Percentiles rank a stretch among this genome's conserved stretches.
phyloP scores from a whole-genome alignment of 2,797 vertebrate genomes.

The Anisognathus igniventris region DNA sequence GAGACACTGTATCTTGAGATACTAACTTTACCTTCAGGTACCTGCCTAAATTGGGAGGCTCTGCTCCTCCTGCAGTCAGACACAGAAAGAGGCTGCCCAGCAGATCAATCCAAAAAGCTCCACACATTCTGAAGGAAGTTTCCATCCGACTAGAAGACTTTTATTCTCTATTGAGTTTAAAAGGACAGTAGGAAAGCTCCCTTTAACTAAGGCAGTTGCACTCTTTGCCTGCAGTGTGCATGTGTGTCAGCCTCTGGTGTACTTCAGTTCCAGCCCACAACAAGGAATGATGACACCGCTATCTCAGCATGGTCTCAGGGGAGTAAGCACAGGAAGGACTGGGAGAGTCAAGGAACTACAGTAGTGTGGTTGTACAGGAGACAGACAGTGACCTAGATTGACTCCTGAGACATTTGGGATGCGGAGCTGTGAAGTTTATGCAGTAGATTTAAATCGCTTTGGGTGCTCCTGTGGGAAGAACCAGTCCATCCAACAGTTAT shows the following conservation, averaged over 20 bases:
- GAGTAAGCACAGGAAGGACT: background rate
- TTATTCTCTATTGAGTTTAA: background rate
- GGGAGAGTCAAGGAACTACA: background rate
- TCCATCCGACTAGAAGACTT: background rate
- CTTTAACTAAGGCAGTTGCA: background rate
- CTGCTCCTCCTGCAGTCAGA: background rate
- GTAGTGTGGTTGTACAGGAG: background rate
- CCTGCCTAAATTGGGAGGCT: background rate
- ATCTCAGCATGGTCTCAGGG: background rate
- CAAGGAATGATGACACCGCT: rapidly evolving
- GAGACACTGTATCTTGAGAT: background rate
- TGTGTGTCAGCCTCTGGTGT: rapidly evolving
- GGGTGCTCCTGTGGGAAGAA: background rate
- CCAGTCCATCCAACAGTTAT: background rate
- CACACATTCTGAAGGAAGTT: background rate
- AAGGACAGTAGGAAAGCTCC: background rate
- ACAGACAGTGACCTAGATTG: background rate
- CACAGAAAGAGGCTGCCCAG: background rate
- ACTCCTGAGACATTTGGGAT: background rate
- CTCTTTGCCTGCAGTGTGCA: background rate
- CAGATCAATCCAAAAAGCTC: background rate
- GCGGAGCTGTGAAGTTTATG: background rate
- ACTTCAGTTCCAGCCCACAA: background rate
- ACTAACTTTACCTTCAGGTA: background rate
- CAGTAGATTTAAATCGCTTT: rapidly evolving